Base-by-base conservation (phyloP, 2,113 vertebrate species). In the Thalassarche chlororhynchos region DNA sequence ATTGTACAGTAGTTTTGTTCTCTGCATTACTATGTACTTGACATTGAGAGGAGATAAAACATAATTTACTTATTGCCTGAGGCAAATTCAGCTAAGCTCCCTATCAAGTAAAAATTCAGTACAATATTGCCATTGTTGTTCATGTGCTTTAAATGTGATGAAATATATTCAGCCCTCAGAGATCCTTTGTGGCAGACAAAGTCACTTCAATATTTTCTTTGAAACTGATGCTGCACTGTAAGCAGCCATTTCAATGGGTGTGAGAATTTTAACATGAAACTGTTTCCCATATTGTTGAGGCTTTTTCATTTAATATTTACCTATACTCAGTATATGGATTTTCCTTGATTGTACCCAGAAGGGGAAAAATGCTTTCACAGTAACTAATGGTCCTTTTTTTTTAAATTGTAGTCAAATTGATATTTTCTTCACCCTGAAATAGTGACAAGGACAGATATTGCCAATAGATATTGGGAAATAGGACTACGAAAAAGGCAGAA, bases 41-140 rank as follows among this genome's bases (percentile, higher is more conserved):
- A 72, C 91, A 90, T 88, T 83, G 91, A 92, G 66, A 88, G n/a
- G 76, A 89, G 84, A 89, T 95, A 92, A 88, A 92, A 52, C 66
- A 60, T 82, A 54, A 90, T 79, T 95, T 83, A 55, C 61, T 70
- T 76, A n/a, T 38, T 90, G 52, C 79, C 84, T 55, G 40, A 84
- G 83, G 93, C 89, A 82, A 83, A 88, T 79, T 68, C 52, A 80
- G 55, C 44, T 57, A 60, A 86, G 44, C 4, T 5, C 38, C 1
- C 1, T 58, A 69, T 76, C 79, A 80, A 90, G 62, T 84, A 23
- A 85, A 70, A 86, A 69, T 52, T 72, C 38, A 29, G 52, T 76
- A 52, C 31, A 60, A 34, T 72, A 79, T 55, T 69, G 58, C 64
- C 29, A 58, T 93, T 84, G 57, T 44, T 79, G 51, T 60, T 94